phyloP scores from a whole-genome alignment of 2,113 vertebrate genomes.

The Calyptommatus sinebrachiatus region DNA sequence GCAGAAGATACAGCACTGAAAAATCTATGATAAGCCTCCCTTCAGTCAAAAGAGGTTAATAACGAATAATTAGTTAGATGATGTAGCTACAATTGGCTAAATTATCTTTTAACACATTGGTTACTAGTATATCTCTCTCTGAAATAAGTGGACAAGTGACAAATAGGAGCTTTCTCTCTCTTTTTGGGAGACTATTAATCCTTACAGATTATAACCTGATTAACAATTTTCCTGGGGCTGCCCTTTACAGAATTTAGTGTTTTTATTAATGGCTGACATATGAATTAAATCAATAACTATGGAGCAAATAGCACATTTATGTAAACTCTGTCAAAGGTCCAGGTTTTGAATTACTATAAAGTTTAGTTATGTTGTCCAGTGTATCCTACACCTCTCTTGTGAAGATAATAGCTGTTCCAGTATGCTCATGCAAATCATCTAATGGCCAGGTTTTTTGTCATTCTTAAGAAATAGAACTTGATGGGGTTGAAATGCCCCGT shows the following conservation, averaged over 20 bases:
- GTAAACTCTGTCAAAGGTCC: not conserved
- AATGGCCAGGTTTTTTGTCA: no score
- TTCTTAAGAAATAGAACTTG: no score
- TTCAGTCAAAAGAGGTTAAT: not conserved
- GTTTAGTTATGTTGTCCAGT: not conserved
- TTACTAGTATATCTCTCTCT: not conserved
- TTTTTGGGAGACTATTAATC: conserved; percentile 9
- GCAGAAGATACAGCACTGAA: not conserved
- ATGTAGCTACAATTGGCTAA: conserved; percentile 10
- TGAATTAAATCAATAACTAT: not conserved
- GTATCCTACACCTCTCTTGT: no score
- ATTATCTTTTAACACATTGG: not conserved
- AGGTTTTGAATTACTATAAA: not conserved
- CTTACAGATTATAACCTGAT: not conserved
- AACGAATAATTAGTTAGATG: conserved; percentile 15
- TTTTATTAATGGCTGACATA: not conserved
- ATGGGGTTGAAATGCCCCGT: no score
- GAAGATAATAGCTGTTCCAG: no score
- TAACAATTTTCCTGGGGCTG: not conserved
- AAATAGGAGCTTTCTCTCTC: not conserved
- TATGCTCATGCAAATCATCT: no score
- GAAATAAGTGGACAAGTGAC: not conserved
- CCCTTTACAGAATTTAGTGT: not conserved
- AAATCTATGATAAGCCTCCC: not conserved
- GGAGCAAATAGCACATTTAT: not conserved